Base-by-base conservation (phyloP, 2,888 invertebrate species). In the Ellobium chinense region DNA sequence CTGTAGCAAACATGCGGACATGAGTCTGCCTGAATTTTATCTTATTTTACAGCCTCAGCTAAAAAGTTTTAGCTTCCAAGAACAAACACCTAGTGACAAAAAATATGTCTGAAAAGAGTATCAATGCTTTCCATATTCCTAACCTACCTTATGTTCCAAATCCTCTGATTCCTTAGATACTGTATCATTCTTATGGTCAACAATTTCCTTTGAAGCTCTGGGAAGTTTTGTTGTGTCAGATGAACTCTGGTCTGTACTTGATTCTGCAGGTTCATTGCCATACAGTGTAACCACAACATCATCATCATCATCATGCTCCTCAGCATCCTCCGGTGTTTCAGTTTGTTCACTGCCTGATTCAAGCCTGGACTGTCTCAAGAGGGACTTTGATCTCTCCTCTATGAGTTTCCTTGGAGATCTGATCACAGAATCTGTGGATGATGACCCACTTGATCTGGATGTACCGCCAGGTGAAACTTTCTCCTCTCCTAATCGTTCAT, bases 301-400 rank as follows among this genome's bases (percentile, higher is more conserved):
- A 18, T 63, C 74, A 62, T 63, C 62, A 37, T 74, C 65, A 76
- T 56, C 75, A 65, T 66, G n/a, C 7, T 54, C 70, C 24, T 65
- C 75, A 18, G 27, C n/a, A 14, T 37, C 24, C 3, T 34, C 75
- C 39, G 39, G 18, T 24, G 29, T 34, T 1, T 56, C 66, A 27
- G 29, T 27, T 24, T 58, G 24, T 46, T 14, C 14, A 31, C 24
- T 36, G 5, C 29, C 74, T 56, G 56, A 36, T 3, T 62, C 62
- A 1, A 39, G 37, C 37, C 29, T 70, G 14, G 66, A 69, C 46
- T 70, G 69, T 18, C 62, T 70, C 27, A 56, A 14, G 18, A 69
- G 2, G 12, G 63, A 46, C 36, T 78, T 78, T 34, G 36, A 34
- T 46, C 34, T 37, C 3, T 66, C 46, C 31, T 70, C 72, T 39